Evolutionary conservation across 2,888 invertebrate genomes (phyloP).

Genomic region (Dusona sp.): DNA sequence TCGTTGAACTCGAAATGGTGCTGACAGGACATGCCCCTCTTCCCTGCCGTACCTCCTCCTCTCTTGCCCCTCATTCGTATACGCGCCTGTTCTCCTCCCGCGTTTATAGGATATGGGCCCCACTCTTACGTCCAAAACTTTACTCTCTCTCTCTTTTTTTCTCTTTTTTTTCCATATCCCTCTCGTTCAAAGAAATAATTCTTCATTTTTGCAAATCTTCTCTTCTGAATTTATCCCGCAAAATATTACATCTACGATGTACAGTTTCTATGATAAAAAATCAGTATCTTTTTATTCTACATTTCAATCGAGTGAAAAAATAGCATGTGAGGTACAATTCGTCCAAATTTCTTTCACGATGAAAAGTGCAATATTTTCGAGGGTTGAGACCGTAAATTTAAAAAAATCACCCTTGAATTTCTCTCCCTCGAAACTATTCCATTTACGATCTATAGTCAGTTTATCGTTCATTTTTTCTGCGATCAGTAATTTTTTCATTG

Average conservation of each 20-base stretch:
- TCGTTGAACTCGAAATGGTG: slow-evolving; percentile 83
- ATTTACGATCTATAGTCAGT: not conserved
- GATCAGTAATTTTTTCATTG: no score
- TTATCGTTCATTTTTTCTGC: no score
- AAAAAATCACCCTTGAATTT: no score
- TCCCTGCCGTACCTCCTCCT: slow-evolving; percentile 66
- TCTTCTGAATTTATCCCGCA: slow-evolving; percentile 8
- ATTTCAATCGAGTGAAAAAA: not conserved
- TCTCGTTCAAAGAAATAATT: not conserved
- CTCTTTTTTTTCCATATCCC: slow-evolving; percentile 18
- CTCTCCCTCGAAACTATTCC: no score
- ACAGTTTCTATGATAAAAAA: not conserved
- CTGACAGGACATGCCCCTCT: slow-evolving; percentile 78
- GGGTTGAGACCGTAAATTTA: no score
- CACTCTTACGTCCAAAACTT: slow-evolving; percentile 61
- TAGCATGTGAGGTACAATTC: not conserved
- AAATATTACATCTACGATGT: not conserved
- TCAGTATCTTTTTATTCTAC: not conserved
- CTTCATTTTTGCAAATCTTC: slow-evolving; percentile 33
- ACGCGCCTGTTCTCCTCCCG: slow-evolving; percentile 52
- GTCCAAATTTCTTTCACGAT: not conserved
- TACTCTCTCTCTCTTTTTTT: slow-evolving; percentile 58
- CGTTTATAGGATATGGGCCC: slow-evolving; percentile 69
- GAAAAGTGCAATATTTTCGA: no score
- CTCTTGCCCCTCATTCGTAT: slow-evolving; percentile 69